These are phyloP conservation scores for Cranoglanis bouderius DNA, from an alignment of 2,113 vertebrate species.

Conservation along the genomic window DNA sequence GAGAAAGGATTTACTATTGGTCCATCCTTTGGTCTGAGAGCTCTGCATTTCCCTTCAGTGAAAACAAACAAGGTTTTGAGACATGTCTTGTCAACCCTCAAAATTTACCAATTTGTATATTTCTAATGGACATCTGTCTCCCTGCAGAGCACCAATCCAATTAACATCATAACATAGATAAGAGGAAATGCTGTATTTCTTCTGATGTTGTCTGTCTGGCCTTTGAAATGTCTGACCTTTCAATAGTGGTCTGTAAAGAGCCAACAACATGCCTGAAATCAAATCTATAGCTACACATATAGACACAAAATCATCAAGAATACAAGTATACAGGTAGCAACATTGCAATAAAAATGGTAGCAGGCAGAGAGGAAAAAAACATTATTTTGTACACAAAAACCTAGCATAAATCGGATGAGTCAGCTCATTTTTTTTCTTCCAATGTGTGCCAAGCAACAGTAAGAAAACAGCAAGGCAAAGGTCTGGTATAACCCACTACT, in stretches of 20 bases:
- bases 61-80: not conserved
- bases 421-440: not conserved
- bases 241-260: not conserved
- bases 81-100: not conserved
- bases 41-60: not conserved
- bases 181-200: not conserved
- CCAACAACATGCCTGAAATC: not conserved
- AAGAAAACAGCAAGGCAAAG: not conserved
- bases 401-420: not conserved
- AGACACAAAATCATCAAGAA: not conserved
- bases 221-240: not conserved
- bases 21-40: not conserved
- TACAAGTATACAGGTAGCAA: not conserved
- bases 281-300: not conserved
- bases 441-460: not conserved
- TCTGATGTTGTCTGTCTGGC: not conserved
- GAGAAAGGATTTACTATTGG: not conserved
- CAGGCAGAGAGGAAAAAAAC: not conserved
- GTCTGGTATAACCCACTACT: not conserved
- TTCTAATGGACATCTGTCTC: not conserved
- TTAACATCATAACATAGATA: not conserved
- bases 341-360: not conserved
- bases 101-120: not conserved
- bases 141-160: not conserved
- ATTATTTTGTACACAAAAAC: not conserved